phyloP scores from a whole-genome alignment of 1,140 invertebrate genomes.

The Euschistus heros region DNA sequence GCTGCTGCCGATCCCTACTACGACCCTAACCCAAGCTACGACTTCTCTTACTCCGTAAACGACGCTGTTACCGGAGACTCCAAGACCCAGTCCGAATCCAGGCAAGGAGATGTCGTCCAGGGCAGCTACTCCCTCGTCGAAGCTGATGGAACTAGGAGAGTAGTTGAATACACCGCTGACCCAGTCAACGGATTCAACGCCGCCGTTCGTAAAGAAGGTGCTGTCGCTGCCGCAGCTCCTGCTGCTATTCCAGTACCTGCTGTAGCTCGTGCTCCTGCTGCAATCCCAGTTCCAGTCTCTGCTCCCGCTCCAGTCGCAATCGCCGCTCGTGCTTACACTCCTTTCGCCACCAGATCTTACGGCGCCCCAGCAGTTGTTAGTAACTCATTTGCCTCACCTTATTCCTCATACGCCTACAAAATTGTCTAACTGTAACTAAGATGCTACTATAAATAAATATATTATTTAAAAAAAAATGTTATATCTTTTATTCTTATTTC shows the following conservation, averaged over 20 bases:
- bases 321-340: not conserved
- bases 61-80: constrained; percentile 39
- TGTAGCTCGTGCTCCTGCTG: constrained; percentile 20
- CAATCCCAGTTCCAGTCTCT: constrained; percentile 32
- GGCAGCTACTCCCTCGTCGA: constrained; percentile 38
- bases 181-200: constrained; percentile 34
- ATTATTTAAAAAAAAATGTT: no score
- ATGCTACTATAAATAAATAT: no score
- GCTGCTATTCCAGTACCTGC: not conserved
- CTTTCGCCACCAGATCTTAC: no score
- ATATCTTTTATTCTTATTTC: no score
- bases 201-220: constrained; percentile 30
- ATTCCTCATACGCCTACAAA: no score
- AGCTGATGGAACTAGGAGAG: constrained; percentile 31
- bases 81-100: constrained; percentile 39
- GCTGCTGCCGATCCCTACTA: constrained; percentile 41
- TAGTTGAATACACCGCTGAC: constrained; percentile 43
- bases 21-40: constrained; percentile 41
- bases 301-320: constrained; percentile 26
- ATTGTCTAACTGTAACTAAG: no score
- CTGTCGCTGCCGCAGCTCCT: not conserved
- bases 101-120: constrained; percentile 39
- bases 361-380: no score
- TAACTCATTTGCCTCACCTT: no score
- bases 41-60: constrained; percentile 31